phyloP scores from a whole-genome alignment of 2,113 vertebrate species.

The Ibidorhyncha struthersii region DNA sequence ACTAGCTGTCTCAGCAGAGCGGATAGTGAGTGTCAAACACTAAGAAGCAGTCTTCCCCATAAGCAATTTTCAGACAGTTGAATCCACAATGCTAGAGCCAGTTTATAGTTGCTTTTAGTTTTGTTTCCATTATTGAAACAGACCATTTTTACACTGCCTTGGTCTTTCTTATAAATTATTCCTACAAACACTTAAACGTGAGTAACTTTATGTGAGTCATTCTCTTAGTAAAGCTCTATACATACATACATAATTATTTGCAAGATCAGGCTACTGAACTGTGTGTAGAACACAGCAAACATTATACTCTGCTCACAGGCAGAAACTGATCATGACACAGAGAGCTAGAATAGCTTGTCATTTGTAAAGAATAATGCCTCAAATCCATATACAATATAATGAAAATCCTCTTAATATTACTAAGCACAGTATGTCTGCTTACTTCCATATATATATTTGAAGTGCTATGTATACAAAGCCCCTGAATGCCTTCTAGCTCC shows the following conservation, averaged over 20 bases:
- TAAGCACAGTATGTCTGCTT: background rate
- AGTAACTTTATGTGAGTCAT: background rate
- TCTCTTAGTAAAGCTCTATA: background rate
- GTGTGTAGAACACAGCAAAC: background rate
- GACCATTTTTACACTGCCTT: background rate
- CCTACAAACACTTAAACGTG: background rate
- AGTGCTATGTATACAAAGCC: background rate
- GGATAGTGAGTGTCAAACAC: background rate
- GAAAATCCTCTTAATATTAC: slow-evolving; percentile 41
- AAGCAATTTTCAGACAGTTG: background rate
- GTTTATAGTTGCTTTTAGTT: background rate
- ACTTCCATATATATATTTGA: background rate
- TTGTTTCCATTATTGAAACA: background rate
- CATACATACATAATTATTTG: background rate
- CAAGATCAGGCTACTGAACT: background rate
- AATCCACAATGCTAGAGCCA: background rate
- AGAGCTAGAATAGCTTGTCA: background rate
- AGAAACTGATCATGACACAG: background rate
- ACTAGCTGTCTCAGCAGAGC: background rate
- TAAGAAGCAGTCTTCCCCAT: background rate
- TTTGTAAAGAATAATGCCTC: slow-evolving; percentile 1
- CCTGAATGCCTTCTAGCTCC: background rate
- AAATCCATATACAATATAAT: background rate
- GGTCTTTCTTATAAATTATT: slow-evolving; percentile 4
- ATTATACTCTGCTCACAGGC: background rate